Evolutionary conservation across 64 coral and sea anemone species (phyloP).

Genomic region (Acropora tenuis): DNA sequence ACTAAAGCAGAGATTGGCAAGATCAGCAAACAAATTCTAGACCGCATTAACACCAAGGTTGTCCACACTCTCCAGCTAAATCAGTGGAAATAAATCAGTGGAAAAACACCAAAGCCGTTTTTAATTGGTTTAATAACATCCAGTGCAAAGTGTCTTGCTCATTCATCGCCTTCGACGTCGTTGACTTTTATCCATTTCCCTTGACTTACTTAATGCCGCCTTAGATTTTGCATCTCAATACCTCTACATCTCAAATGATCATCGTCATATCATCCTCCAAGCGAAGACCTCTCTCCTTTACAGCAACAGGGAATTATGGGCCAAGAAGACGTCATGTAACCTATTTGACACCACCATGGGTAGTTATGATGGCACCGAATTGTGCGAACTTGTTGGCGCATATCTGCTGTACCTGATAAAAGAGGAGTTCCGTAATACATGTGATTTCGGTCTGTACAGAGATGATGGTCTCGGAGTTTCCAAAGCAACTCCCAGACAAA

Average conservation of each 20-base stretch:
- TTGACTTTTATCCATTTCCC: too few relatives aligned
- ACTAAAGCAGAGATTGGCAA: constrained; percentile 27
- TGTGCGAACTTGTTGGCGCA: background rate
- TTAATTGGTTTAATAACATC: background rate
- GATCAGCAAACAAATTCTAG: constrained; percentile 32
- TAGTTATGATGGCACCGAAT: constrained; percentile 11
- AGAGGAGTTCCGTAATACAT: background rate
- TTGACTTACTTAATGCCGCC: background rate
- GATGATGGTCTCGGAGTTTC: constrained; percentile 10
- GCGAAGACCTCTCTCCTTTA: background rate
- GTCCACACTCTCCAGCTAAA: background rate
- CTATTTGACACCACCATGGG: constrained; percentile 25
- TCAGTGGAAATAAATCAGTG: background rate
- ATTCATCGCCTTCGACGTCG: too few relatives aligned
- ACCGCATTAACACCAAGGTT: background rate
- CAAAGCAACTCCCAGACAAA: background rate
- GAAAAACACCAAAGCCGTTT: background rate
- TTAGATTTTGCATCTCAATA: background rate
- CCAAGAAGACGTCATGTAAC: constrained; percentile 17
- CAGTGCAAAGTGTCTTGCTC: too few relatives aligned
- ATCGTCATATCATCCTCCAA: background rate
- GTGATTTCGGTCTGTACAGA: constrained; percentile 8
- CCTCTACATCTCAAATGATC: too few relatives aligned
- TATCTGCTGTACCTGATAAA: constrained; percentile 2
- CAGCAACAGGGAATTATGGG: background rate